These are phyloP conservation scores for Drosophila cyrtoloma DNA, from an alignment of 2,888 invertebrate genomes.

Conservation along the genomic window DNA sequence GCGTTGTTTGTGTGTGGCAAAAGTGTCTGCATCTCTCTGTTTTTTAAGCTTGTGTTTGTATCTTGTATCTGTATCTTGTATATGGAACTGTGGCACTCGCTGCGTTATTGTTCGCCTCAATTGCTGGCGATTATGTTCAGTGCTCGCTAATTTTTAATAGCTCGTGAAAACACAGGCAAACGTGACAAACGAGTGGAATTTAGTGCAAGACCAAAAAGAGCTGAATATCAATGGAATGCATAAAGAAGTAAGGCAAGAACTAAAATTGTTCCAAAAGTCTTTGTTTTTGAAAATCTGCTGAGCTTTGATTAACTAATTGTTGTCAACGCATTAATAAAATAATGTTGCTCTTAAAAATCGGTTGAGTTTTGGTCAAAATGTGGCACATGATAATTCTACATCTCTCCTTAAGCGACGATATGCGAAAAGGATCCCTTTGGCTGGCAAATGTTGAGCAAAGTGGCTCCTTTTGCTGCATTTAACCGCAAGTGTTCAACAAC, in stretches of 20 bases:
- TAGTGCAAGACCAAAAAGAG: constrained; percentile 9
- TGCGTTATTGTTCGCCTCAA: constrained; percentile 44
- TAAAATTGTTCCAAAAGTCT: neutral
- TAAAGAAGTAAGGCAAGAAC: neutral
- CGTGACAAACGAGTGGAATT: constrained; percentile 56
- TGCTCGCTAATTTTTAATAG: constrained; percentile 65
- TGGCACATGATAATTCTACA: neutral
- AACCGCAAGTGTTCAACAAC: constrained; percentile 44
- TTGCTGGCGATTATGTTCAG: constrained; percentile 60
- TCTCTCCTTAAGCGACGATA: neutral
- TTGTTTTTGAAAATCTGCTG: no score
- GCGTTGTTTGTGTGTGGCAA: constrained; percentile 56
- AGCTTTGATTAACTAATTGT: no score
- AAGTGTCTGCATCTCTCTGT: constrained; percentile 9
- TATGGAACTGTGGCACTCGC: constrained; percentile 41
- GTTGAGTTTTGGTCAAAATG: neutral
- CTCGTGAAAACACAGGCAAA: constrained; percentile 66
- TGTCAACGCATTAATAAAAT: no score
- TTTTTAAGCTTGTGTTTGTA: constrained; percentile 3
- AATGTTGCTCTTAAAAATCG: no score
- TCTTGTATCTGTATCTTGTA: constrained; percentile 30
- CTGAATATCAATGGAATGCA: constrained; percentile 1
- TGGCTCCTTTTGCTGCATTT: constrained; percentile 34
- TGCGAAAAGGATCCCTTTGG: neutral
- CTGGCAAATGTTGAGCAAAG: constrained; percentile 17